Conservation (phyloP, 2,113 vertebrate species). For the Mixornis gularis region DNA sequence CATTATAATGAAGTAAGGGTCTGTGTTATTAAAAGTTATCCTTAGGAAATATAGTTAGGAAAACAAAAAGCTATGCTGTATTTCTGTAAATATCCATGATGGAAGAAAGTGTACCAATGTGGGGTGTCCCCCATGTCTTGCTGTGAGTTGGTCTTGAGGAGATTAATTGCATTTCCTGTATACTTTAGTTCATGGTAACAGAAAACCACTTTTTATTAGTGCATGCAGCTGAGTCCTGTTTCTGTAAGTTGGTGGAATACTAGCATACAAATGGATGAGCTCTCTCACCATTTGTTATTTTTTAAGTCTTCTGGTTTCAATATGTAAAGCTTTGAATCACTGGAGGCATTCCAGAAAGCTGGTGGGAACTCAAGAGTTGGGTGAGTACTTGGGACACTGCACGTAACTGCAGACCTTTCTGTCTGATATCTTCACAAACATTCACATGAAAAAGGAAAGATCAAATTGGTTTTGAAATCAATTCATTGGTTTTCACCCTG, state of each 20-base stretch:
- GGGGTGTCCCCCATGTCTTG: neutral
- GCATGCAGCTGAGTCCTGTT: neutral
- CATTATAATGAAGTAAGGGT: neutral
- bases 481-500: neutral
- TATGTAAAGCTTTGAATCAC: neutral
- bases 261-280: neutral
- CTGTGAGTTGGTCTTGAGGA: neutral
- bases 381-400: neutral
- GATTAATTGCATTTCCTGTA: neutral
- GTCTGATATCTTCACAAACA: neutral
- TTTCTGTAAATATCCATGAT: neutral
- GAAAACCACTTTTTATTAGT: neutral
- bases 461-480: neutral
- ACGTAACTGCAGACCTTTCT: neutral
- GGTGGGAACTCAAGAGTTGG: neutral
- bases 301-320: neutral
- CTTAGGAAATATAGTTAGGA: neutral
- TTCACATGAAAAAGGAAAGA: neutral
- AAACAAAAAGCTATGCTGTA: neutral
- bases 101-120: neutral
- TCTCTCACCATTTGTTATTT: neutral
- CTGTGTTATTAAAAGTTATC: neutral
- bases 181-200: neutral
- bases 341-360: neutral
- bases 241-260: rapidly evolving